Evolutionary conservation across 2,888 invertebrate species (phyloP), one percentile per base, ranked within the genome.

Genomic region (Argynnis bischoffii): DNA sequence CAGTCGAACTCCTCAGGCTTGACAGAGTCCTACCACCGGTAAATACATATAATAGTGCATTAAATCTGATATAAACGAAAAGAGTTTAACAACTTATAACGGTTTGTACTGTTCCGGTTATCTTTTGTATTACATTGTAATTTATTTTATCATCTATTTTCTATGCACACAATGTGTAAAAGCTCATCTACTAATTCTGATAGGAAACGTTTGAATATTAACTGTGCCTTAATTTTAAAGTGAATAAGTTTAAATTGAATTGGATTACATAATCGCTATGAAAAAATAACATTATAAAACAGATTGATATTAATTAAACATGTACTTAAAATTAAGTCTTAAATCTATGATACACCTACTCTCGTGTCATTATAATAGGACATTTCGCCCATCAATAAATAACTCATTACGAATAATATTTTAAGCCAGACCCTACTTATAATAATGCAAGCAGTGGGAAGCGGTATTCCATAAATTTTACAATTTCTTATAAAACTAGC

Each of bases 391-490:
- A 59, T 48, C 41, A 46, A 31, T 41, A 16, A 41, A 46, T 15
- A 16, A 18, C 48, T 35, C 21, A 48, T 60, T 16, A 57, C 14
- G 6, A 57, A 46, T 55, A 64, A 67, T 50, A 57, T 63, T 66
- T 70, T 63, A 71, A 71, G 69, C 69, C 71, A 64, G 66, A 66
- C 50, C 13, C 48, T 63, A 63, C 35, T 47, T 63, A 67, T 56
- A 67, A 61, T 70, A 66, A 67, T 73, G 72, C 73, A 73, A 73
- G 73, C 73, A 51, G 55, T 59, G 60, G 69, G 72, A 73, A 73
- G 73, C 72, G 72, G 26, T 71, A 66, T 63, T 50, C 18, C 26
- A 67, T 55, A 55, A 69, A 66, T 67, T 69, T 72, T 73, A 71
- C 60, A 64, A 64, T 68, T 66, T 69, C 64, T 65, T 68, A 68